Conservation (phyloP, 2,888 invertebrate genomes). For the Uropetala carovei region DNA sequence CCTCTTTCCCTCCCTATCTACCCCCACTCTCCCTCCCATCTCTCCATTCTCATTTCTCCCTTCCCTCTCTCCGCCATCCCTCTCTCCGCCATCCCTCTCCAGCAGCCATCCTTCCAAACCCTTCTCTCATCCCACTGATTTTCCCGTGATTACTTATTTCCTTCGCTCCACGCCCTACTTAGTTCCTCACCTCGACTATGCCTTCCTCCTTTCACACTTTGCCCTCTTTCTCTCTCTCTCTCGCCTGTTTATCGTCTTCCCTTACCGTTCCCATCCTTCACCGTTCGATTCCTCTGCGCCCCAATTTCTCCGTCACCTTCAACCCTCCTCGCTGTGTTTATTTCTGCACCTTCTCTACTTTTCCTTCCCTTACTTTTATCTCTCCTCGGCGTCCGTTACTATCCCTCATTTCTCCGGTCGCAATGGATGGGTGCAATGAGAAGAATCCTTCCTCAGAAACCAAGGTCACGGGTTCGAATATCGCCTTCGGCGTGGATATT, state of each 20-base stretch:
- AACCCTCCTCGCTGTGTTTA: no score
- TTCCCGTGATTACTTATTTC: neutral
- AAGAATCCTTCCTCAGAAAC: no score
- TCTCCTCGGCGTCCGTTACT: no score
- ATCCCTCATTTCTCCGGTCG: no score
- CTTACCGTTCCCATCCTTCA: neutral
- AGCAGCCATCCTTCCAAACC: neutral
- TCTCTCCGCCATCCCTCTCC: neutral
- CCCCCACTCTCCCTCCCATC: neutral
- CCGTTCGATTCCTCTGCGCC: neutral
- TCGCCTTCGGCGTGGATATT: no score
- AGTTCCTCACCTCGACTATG: conserved; percentile 1
- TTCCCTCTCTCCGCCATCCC: neutral
- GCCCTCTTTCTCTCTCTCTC: neutral
- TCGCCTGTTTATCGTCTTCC: neutral
- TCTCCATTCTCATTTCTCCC: neutral
- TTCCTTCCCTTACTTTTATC: no score
- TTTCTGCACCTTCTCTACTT: no score
- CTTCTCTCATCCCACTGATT: neutral
- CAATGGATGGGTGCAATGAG: no score
- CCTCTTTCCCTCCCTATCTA: neutral
- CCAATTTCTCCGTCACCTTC: neutral
- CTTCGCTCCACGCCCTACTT: neutral
- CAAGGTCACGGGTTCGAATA: no score
- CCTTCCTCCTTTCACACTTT: neutral